Percentiles rank a stretch among this genome's conserved stretches.
phyloP scores from a whole-genome alignment of 2,797 vertebrate species.

The Menidia menidia region DNA sequence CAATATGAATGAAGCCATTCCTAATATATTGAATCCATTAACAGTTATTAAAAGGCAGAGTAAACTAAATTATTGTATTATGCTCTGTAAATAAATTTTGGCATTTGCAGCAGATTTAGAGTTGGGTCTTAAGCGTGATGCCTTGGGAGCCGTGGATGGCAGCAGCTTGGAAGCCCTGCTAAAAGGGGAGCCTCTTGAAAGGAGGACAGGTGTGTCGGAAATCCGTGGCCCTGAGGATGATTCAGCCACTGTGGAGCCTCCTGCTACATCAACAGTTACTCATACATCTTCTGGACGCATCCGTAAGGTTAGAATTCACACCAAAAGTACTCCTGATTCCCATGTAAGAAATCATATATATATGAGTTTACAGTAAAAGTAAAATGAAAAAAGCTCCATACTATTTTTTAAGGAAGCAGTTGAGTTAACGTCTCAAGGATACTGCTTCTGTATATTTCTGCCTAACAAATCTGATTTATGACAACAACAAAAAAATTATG shows the following conservation, averaged over 20 bases:
- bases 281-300: slow-evolving; percentile 83
- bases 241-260: slow-evolving; percentile 86
- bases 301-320: slow-evolving; percentile 85
- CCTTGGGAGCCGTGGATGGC: slow-evolving; percentile 88
- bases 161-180: slow-evolving; percentile 95
- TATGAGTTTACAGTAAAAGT: no score
- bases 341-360: no score
- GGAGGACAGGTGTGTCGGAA: slow-evolving; percentile 85
- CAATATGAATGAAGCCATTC: neutral
- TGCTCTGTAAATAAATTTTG: slow-evolving; percentile 3
- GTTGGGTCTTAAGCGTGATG: slow-evolving; percentile 90
- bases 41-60: neutral
- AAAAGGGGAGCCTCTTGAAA: slow-evolving; percentile 90
- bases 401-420: no score
- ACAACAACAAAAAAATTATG: neutral
- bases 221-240: slow-evolving; percentile 86
- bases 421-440: no score
- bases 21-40: neutral
- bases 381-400: no score
- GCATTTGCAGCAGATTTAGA: slow-evolving; percentile 78
- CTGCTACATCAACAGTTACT: slow-evolving; percentile 78
- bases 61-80: neutral
- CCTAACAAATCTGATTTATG: no score
- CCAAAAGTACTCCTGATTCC: neutral
- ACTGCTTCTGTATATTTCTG: no score